Percentiles rank a stretch among this genome's conserved stretches.
phyloP scores from a whole-genome alignment of 2,113 vertebrate species.

The Alouatta palliata region DNA sequence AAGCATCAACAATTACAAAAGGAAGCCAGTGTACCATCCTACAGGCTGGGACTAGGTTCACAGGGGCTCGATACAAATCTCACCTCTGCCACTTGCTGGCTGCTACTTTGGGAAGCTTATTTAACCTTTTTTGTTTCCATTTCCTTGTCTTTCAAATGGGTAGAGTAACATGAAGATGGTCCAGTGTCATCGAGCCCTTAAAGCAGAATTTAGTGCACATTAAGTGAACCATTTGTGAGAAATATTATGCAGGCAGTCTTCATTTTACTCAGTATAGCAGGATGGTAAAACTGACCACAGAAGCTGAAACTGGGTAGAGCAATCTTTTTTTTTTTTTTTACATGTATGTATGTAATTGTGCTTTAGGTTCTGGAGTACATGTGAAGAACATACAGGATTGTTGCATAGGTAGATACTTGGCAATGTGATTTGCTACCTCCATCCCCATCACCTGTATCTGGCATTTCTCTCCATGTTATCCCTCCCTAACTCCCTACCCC shows the following conservation, averaged over 20 bases:
- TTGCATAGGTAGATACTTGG: no score
- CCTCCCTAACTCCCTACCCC: no score
- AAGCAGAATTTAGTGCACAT: not conserved
- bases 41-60: not conserved
- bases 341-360: no score
- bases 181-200: not conserved
- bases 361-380: no score
- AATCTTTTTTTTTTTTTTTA: not conserved
- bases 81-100: not conserved
- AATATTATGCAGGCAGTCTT: accelerated
- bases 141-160: not conserved
- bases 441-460: no score
- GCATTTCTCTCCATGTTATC: no score
- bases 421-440: no score
- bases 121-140: not conserved
- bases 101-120: not conserved
- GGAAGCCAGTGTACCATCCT: not conserved
- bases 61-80: no score
- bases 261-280: not conserved
- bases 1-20: not conserved
- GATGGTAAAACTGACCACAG: not conserved
- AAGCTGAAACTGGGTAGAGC: not conserved
- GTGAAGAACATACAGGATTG: no score
- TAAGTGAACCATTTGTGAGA: not conserved
- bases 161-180: not conserved